These are phyloP conservation scores for Paedocypris sp. DNA, from an alignment of 2,113 vertebrate genomes.

Conservation along the genomic window DNA sequence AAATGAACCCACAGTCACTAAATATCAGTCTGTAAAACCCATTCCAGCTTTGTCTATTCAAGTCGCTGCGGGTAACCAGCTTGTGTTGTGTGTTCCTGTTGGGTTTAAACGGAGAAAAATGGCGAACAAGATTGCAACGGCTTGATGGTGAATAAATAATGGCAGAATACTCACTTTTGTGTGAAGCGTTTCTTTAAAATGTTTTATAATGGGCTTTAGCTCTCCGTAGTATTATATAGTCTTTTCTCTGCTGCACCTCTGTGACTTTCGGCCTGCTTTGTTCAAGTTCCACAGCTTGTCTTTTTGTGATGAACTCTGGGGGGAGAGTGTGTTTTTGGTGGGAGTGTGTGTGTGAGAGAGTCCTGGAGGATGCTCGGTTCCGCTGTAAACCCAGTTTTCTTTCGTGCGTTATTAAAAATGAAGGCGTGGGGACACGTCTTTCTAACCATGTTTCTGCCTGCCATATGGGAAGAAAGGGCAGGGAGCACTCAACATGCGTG, in stretches of 20 bases:
- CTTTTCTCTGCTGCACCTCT: neutral
- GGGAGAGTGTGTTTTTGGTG: neutral
- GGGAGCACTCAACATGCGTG: neutral
- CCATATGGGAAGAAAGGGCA: slow-evolving; percentile 15
- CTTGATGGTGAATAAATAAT: too few species aligned
- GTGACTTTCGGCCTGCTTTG: neutral
- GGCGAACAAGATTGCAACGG: neutral
- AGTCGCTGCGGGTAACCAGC: too few species aligned
- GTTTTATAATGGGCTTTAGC: neutral
- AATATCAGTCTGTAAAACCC: too few species aligned
- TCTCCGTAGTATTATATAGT: neutral
- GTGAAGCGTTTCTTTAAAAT: neutral
- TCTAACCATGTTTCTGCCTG: slow-evolving; percentile 13
- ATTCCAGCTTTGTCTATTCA: too few species aligned
- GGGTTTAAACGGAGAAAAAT: neutral
- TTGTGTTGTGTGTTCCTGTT: neutral
- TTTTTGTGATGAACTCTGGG: neutral
- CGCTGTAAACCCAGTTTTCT: slow-evolving; percentile 9
- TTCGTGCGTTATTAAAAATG: slow-evolving; percentile 31
- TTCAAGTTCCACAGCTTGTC: slow-evolving; percentile 6
- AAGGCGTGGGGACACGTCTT: slow-evolving; percentile 14
- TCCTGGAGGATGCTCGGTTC: slow-evolving; percentile 13
- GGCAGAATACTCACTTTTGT: neutral
- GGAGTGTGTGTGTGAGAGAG: neutral
- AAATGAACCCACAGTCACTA: too few species aligned